Evolutionary conservation across 2,797 vertebrate genomes (phyloP), one percentile per base, ranked within the genome.

Genomic region (Onychomys leucogaster): DNA sequence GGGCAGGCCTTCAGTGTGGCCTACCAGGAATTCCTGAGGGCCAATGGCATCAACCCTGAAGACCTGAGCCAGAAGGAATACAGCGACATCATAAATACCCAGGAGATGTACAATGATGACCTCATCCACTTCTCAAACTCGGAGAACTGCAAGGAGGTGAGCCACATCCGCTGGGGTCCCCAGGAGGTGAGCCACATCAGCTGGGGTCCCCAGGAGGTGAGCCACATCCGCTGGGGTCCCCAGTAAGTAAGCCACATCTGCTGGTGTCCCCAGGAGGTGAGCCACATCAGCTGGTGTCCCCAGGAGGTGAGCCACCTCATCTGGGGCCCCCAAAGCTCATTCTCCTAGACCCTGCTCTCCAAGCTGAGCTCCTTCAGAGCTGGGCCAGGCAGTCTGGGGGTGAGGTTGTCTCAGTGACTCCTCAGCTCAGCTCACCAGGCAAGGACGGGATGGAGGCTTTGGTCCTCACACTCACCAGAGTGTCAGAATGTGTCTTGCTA

Each of bases 91-190:
- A 99, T 99, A 98, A 99, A 99, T 97, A 99, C 99, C 73, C 99
- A 99, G 98, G 99, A 99, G 98, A 99, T 99, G 99, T 99, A 99
- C 98, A 99, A 99, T 2, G 99, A 99, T 13, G 99, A 99, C 98
- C 99, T 99, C 96, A 99, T 99, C 98, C 99, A 99, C 98, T 99
- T 99, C 98, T 99, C 99, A 95, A 99, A 99, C 98, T 99, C 99
- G 0, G 99, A 99, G 97, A 99, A 99, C 98, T 99, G 99, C 98
- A 99, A 99, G 99, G 99, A 99, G 99, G 99, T 99, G 97, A 98
- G 93, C 16, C 16, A 11, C 1, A n/a, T 25, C 1, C 0, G 17
- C 43, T n/a, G 61, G 16, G 61, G 16, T 9, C 57, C 59, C 37
- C 7, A 59, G 14, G 29, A 8, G 29, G 63, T 65, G 29, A 65